Conservation (phyloP, 2,888 invertebrate genomes). For the Drosophila dives region DNA sequence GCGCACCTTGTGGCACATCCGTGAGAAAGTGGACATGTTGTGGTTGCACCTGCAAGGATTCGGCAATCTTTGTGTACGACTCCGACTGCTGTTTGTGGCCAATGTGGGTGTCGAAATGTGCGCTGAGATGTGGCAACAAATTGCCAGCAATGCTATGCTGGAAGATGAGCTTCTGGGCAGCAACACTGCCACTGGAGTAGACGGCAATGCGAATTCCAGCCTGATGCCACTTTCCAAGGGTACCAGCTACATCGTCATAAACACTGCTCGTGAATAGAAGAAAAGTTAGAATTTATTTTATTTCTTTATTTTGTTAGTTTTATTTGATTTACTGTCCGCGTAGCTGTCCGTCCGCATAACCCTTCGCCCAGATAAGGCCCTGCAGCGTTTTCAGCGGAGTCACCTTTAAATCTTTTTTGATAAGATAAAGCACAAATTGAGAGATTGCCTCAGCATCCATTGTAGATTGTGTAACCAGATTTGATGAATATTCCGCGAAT, state of each 20-base stretch:
- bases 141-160: constrained; percentile 91
- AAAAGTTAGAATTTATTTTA: not conserved
- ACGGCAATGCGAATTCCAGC: constrained; percentile 90
- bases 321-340: constrained; percentile 93
- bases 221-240: constrained; percentile 90
- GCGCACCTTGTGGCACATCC: constrained; percentile 93
- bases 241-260: constrained; percentile 92
- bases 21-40: constrained; percentile 93
- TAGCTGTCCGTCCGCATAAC: constrained; percentile 91
- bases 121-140: constrained; percentile 89
- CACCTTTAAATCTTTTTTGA: constrained; percentile 92
- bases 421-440: constrained; percentile 91
- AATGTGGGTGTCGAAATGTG: constrained; percentile 94
- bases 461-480: not conserved
- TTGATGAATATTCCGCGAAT: constrained; percentile 54
- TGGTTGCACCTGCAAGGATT: constrained; percentile 87
- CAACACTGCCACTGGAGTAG: constrained; percentile 96
- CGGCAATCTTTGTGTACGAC: constrained; percentile 92
- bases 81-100: constrained; percentile 91
- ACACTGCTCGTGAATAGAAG: constrained; percentile 87
- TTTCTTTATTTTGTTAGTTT: not conserved
- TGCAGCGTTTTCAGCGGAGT: constrained; percentile 94
- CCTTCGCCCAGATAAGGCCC: constrained; percentile 94
- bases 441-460: constrained; percentile 86
- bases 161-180: constrained; percentile 95